Evolutionary conservation across 1,140 invertebrate species (phyloP), one percentile per base, ranked within the genome.

Genomic region (Olivierus martensii): DNA sequence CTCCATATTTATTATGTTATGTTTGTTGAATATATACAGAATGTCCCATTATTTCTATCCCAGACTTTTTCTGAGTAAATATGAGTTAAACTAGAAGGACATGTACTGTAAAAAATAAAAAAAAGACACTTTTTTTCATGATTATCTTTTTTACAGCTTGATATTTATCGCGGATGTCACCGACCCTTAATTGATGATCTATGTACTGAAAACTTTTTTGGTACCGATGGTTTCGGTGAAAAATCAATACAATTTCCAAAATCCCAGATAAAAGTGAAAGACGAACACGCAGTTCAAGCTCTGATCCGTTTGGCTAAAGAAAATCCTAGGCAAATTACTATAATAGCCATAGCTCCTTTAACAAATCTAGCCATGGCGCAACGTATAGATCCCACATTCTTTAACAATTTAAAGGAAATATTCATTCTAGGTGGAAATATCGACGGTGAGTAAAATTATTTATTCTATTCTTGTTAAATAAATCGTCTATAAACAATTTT

Each of bases 271-370:
- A 11, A 28, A 3, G 46, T 42, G 14, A 18, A n/a, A 1, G 43
- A 53, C 12, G 60, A 65, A 44, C 59, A 75, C 58, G 76, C 73
- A 7, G 69, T 68, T 6, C 58, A 62, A 46, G 74, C 71, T 17
- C 65, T 80, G 7, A 63, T 73, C 21, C 62, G 69, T 51, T 60
- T 80, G 46, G 71, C 72, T 19, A 62, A 67, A 37, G 56, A 75
- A 59, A 62, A 71, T 65, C 65, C 62, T 63, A 69, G 69, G 49
- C 64, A 78, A 61, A 64, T 81, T 18, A 73, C 69, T 3, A 46
- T 87, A 10, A 68, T 87, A 38, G 75, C 76, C 52, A 59, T 87
- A 34, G 85, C 76, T 1, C 73, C 73, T 3, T 56, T 75, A 18
- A 75, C 73, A 4, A 75, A 75, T 56, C 47, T 75, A 6, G 73